phyloP scores from a whole-genome alignment of 2,888 invertebrate genomes.

The Diaprepes abbreviatus region DNA sequence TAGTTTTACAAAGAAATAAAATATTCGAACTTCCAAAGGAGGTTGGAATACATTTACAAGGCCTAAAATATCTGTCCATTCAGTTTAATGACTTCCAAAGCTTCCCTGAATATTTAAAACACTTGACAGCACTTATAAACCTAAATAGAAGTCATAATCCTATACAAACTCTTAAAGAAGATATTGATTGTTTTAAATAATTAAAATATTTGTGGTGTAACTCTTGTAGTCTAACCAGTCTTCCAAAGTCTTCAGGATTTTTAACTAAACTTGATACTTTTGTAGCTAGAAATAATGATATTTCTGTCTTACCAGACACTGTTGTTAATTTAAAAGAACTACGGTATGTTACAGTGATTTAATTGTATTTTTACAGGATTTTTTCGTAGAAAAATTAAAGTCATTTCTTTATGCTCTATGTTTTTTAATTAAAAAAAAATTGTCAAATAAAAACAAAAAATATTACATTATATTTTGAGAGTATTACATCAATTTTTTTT shows the following conservation, averaged over 20 bases:
- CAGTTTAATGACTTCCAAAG: slow-evolving; percentile 76
- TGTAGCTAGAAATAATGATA: slow-evolving; percentile 76
- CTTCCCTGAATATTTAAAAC: slow-evolving; percentile 74
- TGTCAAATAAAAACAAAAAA: too few species aligned
- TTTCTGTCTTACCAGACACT: slow-evolving; percentile 72
- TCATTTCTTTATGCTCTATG: too few species aligned
- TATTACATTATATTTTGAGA: too few species aligned
- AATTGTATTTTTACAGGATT: too few species aligned
- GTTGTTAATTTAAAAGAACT: slow-evolving; percentile 72
- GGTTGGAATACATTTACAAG: slow-evolving; percentile 69
- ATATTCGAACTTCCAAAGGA: slow-evolving; percentile 70
- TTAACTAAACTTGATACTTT: slow-evolving; percentile 75
- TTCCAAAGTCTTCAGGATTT: slow-evolving; percentile 75
- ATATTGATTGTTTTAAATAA: slow-evolving; percentile 73
- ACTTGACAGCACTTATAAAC: slow-evolving; percentile 72
- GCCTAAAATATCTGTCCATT: slow-evolving; percentile 74
- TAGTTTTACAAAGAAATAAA: slow-evolving; percentile 77
- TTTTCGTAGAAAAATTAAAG: too few species aligned
- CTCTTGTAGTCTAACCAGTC: slow-evolving; percentile 70
- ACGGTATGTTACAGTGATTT: slow-evolving; percentile 66
- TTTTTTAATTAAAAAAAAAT: too few species aligned
- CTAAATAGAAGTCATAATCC: slow-evolving; percentile 79
- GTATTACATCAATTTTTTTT: background rate
- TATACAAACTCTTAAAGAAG: slow-evolving; percentile 71
- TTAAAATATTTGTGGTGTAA: slow-evolving; percentile 80